Base-by-base conservation (phyloP, 1,140 invertebrate genomes). In the Bombus terrestris region DNA sequence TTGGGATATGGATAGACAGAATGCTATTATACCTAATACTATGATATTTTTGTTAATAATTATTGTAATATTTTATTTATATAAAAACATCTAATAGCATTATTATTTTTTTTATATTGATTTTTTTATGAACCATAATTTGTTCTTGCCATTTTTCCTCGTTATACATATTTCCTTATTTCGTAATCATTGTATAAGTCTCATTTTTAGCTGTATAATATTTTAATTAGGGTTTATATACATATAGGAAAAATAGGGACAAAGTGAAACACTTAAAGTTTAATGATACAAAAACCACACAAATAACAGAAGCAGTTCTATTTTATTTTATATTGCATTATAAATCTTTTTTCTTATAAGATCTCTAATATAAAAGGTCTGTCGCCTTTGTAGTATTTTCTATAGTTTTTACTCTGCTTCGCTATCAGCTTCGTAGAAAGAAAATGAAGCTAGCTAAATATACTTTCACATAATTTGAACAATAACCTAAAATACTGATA, bases 1-100 rank as follows among this genome's bases (percentile, higher is more conserved):
- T 68, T 80, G 76, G 85, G 72, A 81, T 88, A 77, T 77, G 76
- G 79, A 92, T 89, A 87, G 80, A 83, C 75, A 86, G 43, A 88
- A 75, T 83, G 85, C 59, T 91, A 88, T 64, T 90, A 84, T 85
- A 87, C 83, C 80, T 92, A 90, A 86, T 86, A 91, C 78, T 89
- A 66, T 88, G 73, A 91, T 83, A 89, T 79, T 83, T 90, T 90
- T 92, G 82, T 92, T 91, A 83, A 91, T 91, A 77, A 89, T 86
- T 92, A 92, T 83, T 94, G 87, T 92, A 93, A 92, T 92, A 89
- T 91, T 90, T 87, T 93, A 91, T 92, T 93, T 93, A 91, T 93
- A 92, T 91, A 94, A 92, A 92, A 92, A 89, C 64, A 85, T 86
- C n/a, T 83, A 91, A 88, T 83, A 82, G 81, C 82, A 88, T 84